Percentiles rank a stretch among this genome's conserved stretches.
Conservation (phyloP, 2,113 vertebrate genomes). For the Sylvia atricapilla region DNA sequence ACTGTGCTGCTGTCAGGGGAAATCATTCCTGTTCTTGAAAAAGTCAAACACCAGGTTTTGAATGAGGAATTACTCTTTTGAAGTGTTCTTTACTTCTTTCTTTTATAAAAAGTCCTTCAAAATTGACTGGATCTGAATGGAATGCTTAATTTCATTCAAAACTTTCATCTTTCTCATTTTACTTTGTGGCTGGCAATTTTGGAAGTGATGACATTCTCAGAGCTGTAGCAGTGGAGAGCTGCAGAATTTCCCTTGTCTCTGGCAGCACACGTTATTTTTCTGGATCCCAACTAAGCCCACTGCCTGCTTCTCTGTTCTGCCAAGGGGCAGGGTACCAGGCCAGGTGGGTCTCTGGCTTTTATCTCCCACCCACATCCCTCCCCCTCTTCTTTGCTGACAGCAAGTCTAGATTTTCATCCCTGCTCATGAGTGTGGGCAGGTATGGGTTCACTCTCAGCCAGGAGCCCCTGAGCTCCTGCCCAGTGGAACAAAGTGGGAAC, state of each 20-base stretch:
- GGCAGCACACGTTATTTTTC: neutral
- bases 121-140: neutral
- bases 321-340: neutral
- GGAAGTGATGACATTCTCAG: neutral
- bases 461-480: neutral
- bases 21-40: neutral
- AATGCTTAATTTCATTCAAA: slow-evolving; percentile 41
- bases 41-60: neutral
- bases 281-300: neutral
- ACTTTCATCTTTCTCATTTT: neutral
- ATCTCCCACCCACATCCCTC: neutral
- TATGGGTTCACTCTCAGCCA: neutral
- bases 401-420: neutral
- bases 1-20: neutral
- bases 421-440: neutral
- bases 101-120: neutral
- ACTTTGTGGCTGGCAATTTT: neutral
- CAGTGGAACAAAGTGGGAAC: rapidly evolving
- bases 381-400: neutral
- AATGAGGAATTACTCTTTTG: neutral
- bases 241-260: neutral
- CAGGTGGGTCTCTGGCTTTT: neutral
- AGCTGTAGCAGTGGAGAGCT: neutral
- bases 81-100: neutral
- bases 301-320: neutral